Evolutionary conservation across 2,888 invertebrate genomes (phyloP), one percentile per base, ranked within the genome.

Genomic region (Cephus runcator): DNA sequence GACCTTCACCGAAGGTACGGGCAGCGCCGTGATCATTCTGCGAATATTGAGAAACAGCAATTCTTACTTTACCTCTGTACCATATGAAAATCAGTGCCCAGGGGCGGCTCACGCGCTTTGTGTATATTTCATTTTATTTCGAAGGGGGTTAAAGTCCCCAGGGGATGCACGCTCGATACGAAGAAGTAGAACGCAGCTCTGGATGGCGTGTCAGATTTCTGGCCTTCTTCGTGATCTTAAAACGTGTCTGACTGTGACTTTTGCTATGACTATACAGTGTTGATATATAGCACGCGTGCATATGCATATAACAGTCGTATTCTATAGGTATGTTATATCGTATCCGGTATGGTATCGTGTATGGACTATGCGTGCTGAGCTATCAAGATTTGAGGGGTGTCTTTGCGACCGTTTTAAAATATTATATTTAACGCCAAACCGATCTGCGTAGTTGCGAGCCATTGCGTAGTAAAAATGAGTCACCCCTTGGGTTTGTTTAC

Each of bases 1-100:
- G 79, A 90, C 90, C 85, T 90, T 90, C 81, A 90, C 90, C 80
- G 90, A 90, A 79, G 90, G 90, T 80, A 90, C 90, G 74, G 90
- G 90, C 82, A 90, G 86, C 81, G 90, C 90, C 77, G 90, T 90
- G 76, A 90, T 90, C 90, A 90, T 90, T 78, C 90, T 90, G 83
- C 56, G 87, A 83, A 69, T 30, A 76, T 1, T 1, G 1, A 1
- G 30, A 40, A 12, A 40, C 3, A 23, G 2, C 2, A 6, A 33
- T 69, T 69, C 30, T 30, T 30, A 0, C 11, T 12, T 0, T 1
- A 31, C 0, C 1, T n/a, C 23, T 56, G 15, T 56, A 40, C 40
- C 15, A 4, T 1, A 4, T 15, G 15, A 4, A 15, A 69, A 69
- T 69, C n/a, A 30, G 11, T 30, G 11, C 3, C 30, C 33, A 31